phyloP scores from a whole-genome alignment of 2,797 vertebrate genomes.

The Trichosurus vulpecula region DNA sequence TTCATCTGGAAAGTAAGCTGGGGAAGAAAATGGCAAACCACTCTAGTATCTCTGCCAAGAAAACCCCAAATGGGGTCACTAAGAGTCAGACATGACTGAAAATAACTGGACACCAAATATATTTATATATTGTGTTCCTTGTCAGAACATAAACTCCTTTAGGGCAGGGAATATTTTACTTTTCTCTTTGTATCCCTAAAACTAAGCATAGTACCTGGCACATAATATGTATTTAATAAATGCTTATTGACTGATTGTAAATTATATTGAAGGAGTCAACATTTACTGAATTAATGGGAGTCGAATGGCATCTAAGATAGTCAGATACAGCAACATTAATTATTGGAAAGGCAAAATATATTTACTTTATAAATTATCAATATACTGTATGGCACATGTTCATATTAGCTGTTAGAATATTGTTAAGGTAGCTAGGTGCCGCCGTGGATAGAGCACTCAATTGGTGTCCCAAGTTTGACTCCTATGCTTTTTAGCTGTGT shows the following conservation, averaged over 20 bases:
- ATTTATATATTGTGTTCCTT: neutral
- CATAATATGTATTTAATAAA: neutral
- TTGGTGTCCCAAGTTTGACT: neutral
- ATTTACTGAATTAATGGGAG: neutral
- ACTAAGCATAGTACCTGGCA: neutral
- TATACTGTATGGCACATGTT: constrained; percentile 8
- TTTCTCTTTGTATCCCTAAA: neutral
- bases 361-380: constrained; percentile 42
- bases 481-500: neutral
- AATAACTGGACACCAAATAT: neutral
- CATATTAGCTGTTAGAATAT: neutral
- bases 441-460: neutral
- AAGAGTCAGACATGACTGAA: neutral
- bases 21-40: neutral
- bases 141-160: neutral
- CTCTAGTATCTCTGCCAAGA: neutral
- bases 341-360: constrained; percentile 10
- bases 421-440: constrained; percentile 21
- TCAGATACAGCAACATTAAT: neutral
- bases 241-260: neutral
- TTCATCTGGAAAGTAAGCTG: neutral
- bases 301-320: neutral
- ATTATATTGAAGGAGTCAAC: neutral
- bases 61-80: neutral
- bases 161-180: neutral